These are phyloP conservation scores for Alligator sinensis DNA, from an alignment of 2,113 vertebrate genomes.

Conservation along the genomic window DNA sequence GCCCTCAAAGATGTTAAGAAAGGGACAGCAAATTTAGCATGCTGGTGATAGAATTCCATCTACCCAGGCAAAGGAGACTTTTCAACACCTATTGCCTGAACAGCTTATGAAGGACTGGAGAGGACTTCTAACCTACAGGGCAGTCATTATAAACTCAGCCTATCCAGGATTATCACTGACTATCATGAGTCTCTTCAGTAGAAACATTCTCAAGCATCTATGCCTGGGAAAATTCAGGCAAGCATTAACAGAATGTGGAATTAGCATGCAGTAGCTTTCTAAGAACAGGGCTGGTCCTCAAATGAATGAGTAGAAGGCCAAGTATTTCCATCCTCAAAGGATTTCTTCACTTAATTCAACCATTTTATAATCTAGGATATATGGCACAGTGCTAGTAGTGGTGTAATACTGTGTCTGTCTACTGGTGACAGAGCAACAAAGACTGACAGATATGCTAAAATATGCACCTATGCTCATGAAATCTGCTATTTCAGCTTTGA, in stretches of 20 bases:
- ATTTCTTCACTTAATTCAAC: not conserved
- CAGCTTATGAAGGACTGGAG: not conserved
- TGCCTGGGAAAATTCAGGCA: not conserved
- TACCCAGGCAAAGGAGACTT: not conserved
- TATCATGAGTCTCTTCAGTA: not conserved
- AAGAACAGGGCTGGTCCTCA: not conserved
- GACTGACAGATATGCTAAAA: not conserved
- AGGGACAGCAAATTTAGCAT: constrained; percentile 61
- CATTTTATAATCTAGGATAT: not conserved
- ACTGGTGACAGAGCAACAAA: not conserved
- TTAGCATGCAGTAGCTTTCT: not conserved
- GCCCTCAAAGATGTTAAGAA: constrained; percentile 16
- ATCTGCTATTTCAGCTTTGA: not conserved
- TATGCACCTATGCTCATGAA: not conserved
- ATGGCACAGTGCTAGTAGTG: not conserved
- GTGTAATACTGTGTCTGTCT: not conserved
- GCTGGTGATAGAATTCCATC: constrained; percentile 24
- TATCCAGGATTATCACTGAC: not conserved
- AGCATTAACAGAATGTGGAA: not conserved
- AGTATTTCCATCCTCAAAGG: not conserved
- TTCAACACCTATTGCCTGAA: not conserved
- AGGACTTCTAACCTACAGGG: not conserved
- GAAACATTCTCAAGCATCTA: not conserved
- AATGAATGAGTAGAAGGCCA: not conserved
- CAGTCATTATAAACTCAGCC: not conserved